Conservation (phyloP, 2,888 invertebrate species). For the Trissolcus japonicus region DNA sequence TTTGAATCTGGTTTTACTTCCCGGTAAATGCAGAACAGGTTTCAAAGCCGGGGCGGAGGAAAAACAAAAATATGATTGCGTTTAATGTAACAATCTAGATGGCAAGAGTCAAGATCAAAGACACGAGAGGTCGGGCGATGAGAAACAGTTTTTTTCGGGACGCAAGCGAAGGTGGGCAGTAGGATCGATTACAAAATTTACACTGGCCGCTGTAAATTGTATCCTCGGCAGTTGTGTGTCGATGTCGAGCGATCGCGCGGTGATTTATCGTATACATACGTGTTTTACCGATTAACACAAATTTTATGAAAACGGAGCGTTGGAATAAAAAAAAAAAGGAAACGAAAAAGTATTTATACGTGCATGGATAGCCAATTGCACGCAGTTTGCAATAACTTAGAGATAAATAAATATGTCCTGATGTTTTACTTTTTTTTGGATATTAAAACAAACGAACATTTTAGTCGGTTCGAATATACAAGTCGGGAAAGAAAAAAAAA, state of each 20-base stretch:
- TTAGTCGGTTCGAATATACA: too few relatives aligned
- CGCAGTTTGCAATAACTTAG: constrained; percentile 7
- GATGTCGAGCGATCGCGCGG: constrained; percentile 6
- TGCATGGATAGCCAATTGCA: constrained; percentile 7
- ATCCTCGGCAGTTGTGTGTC: constrained; percentile 1
- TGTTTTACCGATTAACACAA: constrained; percentile 14
- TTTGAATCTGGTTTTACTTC: constrained; percentile 40
- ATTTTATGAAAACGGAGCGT: constrained; percentile 13
- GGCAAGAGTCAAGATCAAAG: constrained; percentile 21
- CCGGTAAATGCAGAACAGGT: constrained; percentile 24
- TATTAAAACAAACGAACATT: too few relatives aligned
- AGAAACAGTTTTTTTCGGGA: too few relatives aligned
- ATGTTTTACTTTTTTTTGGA: too few relatives aligned
- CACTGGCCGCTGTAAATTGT: too few relatives aligned
- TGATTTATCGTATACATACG: constrained; percentile 5
- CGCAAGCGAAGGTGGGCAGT: too few relatives aligned
- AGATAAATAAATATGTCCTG: too few relatives aligned
- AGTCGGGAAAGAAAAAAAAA: too few relatives aligned
- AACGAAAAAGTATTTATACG: constrained; percentile 12
- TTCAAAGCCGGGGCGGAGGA: constrained; percentile 4
- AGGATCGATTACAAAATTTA: too few relatives aligned
- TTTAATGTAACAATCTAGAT: constrained; percentile 38
- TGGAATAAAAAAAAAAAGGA: constrained; percentile 1
- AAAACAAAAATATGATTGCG: constrained; percentile 28
- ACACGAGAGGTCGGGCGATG: constrained; percentile 28